Conservation (phyloP, 2,113 vertebrate genomes). For the Salminus brasiliensis region DNA sequence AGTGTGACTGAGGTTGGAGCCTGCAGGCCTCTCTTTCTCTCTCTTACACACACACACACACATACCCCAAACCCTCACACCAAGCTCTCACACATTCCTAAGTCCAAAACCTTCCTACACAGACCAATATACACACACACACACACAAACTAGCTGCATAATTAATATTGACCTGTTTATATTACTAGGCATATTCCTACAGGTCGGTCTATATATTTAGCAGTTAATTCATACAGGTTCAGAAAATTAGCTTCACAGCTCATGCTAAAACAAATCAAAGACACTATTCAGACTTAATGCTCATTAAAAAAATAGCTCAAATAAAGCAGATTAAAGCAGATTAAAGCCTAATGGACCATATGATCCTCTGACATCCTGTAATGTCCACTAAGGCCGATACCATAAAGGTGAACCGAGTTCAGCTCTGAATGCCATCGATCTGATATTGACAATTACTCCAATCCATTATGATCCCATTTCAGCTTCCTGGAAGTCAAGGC, state of each 20-base stretch:
- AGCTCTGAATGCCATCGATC: neutral
- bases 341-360: neutral
- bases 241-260: neutral
- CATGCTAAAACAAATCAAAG: neutral
- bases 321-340: no score
- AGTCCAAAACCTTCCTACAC: neutral
- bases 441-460: neutral
- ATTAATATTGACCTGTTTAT: no score
- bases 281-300: no score
- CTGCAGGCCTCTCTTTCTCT: neutral
- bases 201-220: no score
- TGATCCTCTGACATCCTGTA: neutral
- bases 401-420: neutral
- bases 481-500: constrained; percentile 9
- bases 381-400: neutral
- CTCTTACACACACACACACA: no score
- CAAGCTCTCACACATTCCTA: neutral
- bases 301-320: no score
- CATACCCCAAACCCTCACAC: neutral
- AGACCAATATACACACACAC: no score
- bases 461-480: constrained; percentile 21
- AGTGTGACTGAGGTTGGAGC: constrained; percentile 20
- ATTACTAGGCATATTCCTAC: no score
- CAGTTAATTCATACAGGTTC: no score
- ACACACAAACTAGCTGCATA: no score